These are phyloP conservation scores for Acanthochromis polyacanthus DNA, from an alignment of 2,113 vertebrate species.

Conservation along the genomic window DNA sequence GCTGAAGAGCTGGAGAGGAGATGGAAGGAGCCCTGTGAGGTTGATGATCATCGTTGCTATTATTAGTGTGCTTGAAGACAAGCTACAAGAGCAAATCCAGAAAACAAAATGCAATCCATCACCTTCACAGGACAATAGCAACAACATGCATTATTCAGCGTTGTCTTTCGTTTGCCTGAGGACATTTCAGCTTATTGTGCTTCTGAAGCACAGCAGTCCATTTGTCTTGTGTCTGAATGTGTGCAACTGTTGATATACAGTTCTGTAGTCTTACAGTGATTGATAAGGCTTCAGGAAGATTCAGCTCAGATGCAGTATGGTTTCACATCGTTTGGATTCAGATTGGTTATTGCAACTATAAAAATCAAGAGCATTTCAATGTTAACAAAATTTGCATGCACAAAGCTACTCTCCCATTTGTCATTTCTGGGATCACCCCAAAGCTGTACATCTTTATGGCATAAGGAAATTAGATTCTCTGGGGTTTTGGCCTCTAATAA, in stretches of 20 bases:
- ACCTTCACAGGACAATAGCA: not conserved
- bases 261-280: not conserved
- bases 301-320: not conserved
- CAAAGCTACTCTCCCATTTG: conserved; percentile 14
- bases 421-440: not conserved
- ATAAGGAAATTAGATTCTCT: conserved; percentile 9
- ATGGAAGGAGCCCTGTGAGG: conserved; percentile 25
- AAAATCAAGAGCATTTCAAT: conserved; percentile 33
- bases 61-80: conserved; percentile 2
- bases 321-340: conserved; percentile 2
- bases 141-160: no score
- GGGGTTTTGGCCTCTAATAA: not conserved
- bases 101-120: conserved; percentile 25
- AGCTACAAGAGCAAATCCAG: conserved; percentile 1
- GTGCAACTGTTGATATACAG: conserved; percentile 15
- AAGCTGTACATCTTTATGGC: conserved; percentile 8
- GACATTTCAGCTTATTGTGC: no score
- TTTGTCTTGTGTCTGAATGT: conserved; percentile 8
- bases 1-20: conserved; percentile 19
- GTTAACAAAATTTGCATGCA: conserved; percentile 9
- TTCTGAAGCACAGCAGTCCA: not conserved
- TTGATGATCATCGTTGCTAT: conserved; percentile 45
- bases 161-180: no score
- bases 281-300: not conserved
- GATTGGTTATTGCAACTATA: not conserved